Evolutionary conservation across 1,140 invertebrate species (phyloP).

Genomic region (Hyles vespertilio): DNA sequence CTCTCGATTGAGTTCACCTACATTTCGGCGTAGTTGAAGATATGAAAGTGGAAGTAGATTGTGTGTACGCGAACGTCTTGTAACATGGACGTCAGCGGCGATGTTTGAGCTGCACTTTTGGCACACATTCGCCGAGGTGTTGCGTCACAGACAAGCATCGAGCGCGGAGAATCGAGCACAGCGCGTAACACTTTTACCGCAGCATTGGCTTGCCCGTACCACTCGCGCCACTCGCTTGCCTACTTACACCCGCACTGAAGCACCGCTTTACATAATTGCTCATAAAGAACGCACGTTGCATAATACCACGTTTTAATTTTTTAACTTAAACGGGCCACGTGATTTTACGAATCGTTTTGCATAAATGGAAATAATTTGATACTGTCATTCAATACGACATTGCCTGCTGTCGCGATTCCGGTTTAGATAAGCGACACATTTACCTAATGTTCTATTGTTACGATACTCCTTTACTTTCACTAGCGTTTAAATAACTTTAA

Average conservation of each 20-base stretch:
- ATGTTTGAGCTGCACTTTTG: conserved; percentile 67
- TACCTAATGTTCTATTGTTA: no score
- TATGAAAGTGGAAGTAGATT: neutral
- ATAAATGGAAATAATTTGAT: conserved; percentile 18
- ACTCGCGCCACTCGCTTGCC: conserved; percentile 38
- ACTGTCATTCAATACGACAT: neutral
- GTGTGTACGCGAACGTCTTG: conserved; percentile 7
- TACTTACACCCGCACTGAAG: conserved; percentile 40
- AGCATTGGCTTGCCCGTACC: conserved; percentile 29
- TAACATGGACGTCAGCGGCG: conserved; percentile 23
- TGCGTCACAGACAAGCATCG: conserved; percentile 43
- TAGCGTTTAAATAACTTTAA: no score
- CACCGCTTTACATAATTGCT: conserved; percentile 69
- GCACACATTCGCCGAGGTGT: conserved; percentile 63
- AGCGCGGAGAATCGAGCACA: conserved; percentile 50
- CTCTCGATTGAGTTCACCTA: conserved; percentile 5
- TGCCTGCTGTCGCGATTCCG: no score
- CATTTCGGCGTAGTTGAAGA: neutral
- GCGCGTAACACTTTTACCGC: conserved; percentile 69
- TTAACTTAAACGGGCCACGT: no score
- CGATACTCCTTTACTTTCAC: no score
- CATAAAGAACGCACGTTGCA: conserved; percentile 59
- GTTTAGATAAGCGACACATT: no score
- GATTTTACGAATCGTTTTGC: conserved; percentile 23
- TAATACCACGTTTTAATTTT: conserved; percentile 47